Conservation (phyloP, 2,113 vertebrate genomes). For the Egretta garzetta region DNA sequence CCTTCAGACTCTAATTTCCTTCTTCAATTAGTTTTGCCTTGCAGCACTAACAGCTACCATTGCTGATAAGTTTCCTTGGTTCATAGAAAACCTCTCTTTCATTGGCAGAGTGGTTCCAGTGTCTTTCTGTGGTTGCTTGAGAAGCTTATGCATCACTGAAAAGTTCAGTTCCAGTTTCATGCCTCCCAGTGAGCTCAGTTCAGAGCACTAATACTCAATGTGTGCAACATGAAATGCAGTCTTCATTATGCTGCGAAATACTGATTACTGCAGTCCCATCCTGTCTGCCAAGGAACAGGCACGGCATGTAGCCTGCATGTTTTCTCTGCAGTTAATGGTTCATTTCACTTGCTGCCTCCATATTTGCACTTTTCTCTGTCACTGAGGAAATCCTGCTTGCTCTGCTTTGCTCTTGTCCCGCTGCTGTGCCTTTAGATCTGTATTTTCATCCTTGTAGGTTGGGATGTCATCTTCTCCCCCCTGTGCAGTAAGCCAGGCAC, state of each 20-base stretch:
- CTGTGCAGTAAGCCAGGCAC: background rate
- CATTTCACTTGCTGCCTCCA: background rate
- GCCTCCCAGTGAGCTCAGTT: background rate
- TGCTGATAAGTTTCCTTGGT: background rate
- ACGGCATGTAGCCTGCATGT: fast-evolving
- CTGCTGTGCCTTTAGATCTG: background rate
- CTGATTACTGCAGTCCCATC: background rate
- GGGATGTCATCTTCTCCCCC: background rate
- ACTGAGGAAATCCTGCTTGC: background rate
- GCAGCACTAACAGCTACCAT: background rate
- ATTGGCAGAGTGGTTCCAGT: background rate
- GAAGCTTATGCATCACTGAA: fast-evolving
- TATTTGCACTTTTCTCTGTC: background rate
- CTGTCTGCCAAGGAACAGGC: background rate
- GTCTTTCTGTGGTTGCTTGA: background rate
- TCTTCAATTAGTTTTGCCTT: background rate
- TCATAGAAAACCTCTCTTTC: background rate
- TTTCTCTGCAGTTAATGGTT: background rate
- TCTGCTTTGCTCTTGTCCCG: background rate
- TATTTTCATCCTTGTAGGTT: background rate
- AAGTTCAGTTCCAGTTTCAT: background rate
- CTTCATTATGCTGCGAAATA: background rate
- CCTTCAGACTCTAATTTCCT: background rate
- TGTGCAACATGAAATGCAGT: background rate
- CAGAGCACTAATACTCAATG: background rate